These are phyloP conservation scores for Eupithecia abbreviata DNA, from an alignment of 2,888 invertebrate species.

Conservation along the genomic window DNA sequence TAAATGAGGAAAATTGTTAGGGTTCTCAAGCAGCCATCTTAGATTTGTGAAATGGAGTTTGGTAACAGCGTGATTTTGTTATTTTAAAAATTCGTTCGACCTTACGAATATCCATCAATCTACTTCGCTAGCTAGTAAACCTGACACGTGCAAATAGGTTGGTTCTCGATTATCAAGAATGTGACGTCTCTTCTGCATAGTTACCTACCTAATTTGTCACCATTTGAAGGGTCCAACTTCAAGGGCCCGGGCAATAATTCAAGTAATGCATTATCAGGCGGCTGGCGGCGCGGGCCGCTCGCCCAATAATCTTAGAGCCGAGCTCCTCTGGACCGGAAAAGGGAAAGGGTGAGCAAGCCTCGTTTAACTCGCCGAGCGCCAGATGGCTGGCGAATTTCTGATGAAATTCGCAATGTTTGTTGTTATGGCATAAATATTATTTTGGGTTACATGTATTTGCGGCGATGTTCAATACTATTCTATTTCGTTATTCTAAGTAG, in stretches of 20 bases:
- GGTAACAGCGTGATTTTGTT: too few species aligned
- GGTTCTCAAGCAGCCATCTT: not conserved
- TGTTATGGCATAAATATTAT: constrained; percentile 17
- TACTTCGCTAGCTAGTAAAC: not conserved
- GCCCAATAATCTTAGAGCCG: constrained; percentile 2
- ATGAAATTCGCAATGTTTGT: constrained; percentile 28
- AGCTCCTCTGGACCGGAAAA: constrained; percentile 24
- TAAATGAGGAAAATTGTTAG: constrained; percentile 7
- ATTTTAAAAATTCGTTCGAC: not conserved
- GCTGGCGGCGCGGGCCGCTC: not conserved
- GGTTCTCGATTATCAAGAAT: not conserved
- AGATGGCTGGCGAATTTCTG: constrained; percentile 29
- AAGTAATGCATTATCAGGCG: constrained; percentile 14
- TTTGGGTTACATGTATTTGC: constrained; percentile 1
- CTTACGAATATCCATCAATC: not conserved
- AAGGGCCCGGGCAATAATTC: constrained; percentile 7
- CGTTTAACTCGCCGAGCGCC: constrained; percentile 38
- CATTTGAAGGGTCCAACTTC: constrained; percentile 8
- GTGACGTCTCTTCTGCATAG: not conserved
- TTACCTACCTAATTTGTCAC: constrained; percentile 1
- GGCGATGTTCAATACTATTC: constrained; percentile 6
- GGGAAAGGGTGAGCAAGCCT: constrained; percentile 36
- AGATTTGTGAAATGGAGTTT: not conserved
- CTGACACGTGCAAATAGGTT: not conserved
- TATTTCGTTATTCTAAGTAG: not conserved